Evolutionary conservation across 2,888 invertebrate genomes (phyloP).

Genomic region (Drosophila basisetae): DNA sequence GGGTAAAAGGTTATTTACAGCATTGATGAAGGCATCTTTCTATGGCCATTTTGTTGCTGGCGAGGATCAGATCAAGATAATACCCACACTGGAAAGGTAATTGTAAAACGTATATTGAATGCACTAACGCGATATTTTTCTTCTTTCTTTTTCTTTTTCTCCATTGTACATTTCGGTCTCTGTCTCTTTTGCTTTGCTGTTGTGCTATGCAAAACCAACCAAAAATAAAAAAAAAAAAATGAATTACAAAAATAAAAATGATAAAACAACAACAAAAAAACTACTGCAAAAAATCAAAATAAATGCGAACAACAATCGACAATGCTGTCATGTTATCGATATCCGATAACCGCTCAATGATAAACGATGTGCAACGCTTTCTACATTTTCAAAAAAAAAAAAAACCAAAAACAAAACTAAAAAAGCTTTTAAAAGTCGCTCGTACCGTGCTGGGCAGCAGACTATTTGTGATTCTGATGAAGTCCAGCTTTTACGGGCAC

Average conservation of each 20-base stretch:
- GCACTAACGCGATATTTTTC: conserved; percentile 72
- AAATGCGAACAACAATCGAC: not conserved
- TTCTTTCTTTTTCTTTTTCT: conserved; percentile 71
- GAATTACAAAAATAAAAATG: conserved; percentile 2
- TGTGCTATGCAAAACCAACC: conserved; percentile 32
- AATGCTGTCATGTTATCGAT: conserved; percentile 21
- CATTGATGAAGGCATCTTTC: conserved; percentile 96
- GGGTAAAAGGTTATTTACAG: conserved; percentile 93
- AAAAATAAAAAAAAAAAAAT: conserved; percentile 6
- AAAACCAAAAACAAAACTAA: conserved; percentile 7
- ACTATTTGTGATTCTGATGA: conserved; percentile 94
- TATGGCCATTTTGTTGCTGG: conserved; percentile 99
- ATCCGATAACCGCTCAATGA: conserved; percentile 14
- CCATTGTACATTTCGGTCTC: conserved; percentile 44
- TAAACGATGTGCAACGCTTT: conserved; percentile 13
- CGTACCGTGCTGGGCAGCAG: conserved; percentile 91
- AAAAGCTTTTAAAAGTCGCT: conserved; percentile 93
- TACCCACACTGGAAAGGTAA: conserved; percentile 92
- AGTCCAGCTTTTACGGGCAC: conserved; percentile 98
- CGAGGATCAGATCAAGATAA: conserved; percentile 94
- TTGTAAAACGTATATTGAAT: conserved; percentile 63
- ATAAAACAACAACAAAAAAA: conserved; percentile 11
- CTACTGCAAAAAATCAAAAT: not conserved
- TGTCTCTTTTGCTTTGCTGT: conserved; percentile 43
- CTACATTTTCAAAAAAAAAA: not conserved